Evolutionary conservation across 1,140 invertebrate genomes (phyloP).

Genomic region (Triops longicaudatus): DNA sequence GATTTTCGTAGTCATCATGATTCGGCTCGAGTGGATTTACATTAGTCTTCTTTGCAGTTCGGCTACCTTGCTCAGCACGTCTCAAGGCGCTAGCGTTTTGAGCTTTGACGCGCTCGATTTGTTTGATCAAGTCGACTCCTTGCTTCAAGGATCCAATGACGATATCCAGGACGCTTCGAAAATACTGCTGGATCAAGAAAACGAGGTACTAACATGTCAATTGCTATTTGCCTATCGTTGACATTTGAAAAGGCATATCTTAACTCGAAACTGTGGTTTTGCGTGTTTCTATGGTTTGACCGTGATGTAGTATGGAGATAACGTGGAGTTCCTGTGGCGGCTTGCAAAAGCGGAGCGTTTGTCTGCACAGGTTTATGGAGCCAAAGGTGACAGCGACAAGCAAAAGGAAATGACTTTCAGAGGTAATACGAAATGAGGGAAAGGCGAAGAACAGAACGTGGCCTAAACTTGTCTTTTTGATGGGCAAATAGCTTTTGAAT

Average conservation of each 20-base stretch:
- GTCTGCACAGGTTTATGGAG: conserved; percentile 42
- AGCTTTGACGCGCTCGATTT: conserved; percentile 27
- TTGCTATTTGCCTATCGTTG: neutral
- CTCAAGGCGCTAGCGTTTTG: neutral
- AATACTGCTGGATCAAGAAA: conserved; percentile 32
- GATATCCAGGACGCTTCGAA: conserved; percentile 34
- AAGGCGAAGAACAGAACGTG: neutral
- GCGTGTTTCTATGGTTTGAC: conserved; percentile 32
- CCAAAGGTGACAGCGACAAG: conserved; percentile 42
- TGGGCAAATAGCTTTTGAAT: conserved; percentile 45
- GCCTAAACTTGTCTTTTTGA: conserved; percentile 16
- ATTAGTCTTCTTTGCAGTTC: conserved; percentile 1
- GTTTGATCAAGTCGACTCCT: conserved; percentile 33
- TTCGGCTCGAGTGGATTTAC: neutral
- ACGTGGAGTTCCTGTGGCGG: conserved; percentile 54
- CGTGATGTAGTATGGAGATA: neutral
- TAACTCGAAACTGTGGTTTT: conserved; percentile 18
- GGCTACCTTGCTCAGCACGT: neutral
- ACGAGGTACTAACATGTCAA: conserved; percentile 32
- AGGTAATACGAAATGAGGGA: conserved; percentile 42
- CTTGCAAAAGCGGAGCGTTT: conserved; percentile 55
- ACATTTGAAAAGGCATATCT: neutral
- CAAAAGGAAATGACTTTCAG: conserved; percentile 48
- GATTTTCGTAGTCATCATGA: neutral
- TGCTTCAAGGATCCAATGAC: conserved; percentile 32